Evolutionary conservation across 2,888 invertebrate genomes (phyloP).

Genomic region (Euzophera pinguis): DNA sequence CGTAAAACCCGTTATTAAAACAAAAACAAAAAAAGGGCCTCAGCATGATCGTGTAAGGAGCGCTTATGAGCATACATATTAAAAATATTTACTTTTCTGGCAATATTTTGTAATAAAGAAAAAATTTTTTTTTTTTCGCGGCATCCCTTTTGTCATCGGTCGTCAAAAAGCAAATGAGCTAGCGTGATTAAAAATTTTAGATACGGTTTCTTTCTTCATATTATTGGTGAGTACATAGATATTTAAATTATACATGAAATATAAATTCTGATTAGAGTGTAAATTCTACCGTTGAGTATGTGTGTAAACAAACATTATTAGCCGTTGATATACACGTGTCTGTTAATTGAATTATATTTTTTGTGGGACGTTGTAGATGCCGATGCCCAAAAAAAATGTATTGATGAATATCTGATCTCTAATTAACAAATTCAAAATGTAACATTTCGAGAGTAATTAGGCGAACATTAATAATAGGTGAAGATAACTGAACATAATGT

Average conservation of each 20-base stretch:
- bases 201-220: not conserved
- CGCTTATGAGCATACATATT: too few relatives aligned
- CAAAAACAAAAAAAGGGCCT: too few relatives aligned
- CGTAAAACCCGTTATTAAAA: too few relatives aligned
- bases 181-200: not conserved
- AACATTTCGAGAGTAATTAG: too few relatives aligned
- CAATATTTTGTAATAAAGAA: slow-evolving; percentile 5
- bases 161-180: slow-evolving; percentile 1
- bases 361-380: not conserved
- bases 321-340: slow-evolving; percentile 6
- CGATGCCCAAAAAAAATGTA: not conserved
- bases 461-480: too few relatives aligned
- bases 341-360: not conserved
- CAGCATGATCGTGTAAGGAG: too few relatives aligned
- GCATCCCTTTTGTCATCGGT: slow-evolving; percentile 5
- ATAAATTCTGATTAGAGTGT: not conserved
- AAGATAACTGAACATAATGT: too few relatives aligned
- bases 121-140: slow-evolving; percentile 4
- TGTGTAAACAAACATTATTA: slow-evolving; percentile 4
- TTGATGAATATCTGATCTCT: not conserved
- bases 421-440: not conserved
- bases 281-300: not conserved
- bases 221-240: slow-evolving; percentile 2
- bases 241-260: not conserved
- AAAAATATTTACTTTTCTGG: not conserved